Evolutionary conservation across 1,140 invertebrate species (phyloP).

Genomic region (Drosophila rufa): DNA sequence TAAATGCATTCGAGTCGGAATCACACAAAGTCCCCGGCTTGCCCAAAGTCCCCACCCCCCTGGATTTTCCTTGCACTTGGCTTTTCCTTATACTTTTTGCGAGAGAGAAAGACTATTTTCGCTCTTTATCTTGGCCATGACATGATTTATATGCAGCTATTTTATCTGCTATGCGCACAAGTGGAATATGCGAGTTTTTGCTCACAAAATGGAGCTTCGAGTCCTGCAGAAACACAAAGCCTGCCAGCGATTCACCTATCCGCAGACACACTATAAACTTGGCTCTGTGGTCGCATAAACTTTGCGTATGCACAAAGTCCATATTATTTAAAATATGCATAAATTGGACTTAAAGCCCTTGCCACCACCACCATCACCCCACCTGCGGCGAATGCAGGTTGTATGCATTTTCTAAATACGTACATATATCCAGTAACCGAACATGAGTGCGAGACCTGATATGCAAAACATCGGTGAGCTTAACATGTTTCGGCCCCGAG

Average conservation of each 20-base stretch:
- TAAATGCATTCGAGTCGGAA: conserved; percentile 46
- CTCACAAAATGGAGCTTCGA: conserved; percentile 21
- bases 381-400: conserved; percentile 23
- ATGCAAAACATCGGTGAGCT: conserved; percentile 33
- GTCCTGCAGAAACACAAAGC: conserved; percentile 51
- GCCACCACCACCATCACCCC: not conserved
- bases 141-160: conserved; percentile 79
- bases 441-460: conserved; percentile 11
- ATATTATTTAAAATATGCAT: conserved; percentile 77
- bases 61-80: conserved; percentile 3
- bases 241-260: conserved; percentile 46
- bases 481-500: conserved; percentile 13
- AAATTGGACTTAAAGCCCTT: conserved; percentile 67
- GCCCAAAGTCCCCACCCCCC: not conserved
- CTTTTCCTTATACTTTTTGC: conserved; percentile 18
- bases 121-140: conserved; percentile 74
- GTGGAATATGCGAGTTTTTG: conserved; percentile 45
- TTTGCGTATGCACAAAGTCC: conserved; percentile 57
- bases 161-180: conserved; percentile 65
- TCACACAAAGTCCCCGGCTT: conserved; percentile 39
- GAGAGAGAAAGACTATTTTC: conserved; percentile 55
- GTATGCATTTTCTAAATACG: conserved; percentile 32
- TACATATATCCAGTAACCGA: conserved; percentile 8
- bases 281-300: conserved; percentile 48
- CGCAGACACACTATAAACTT: conserved; percentile 22